A percentile compares a stretch with the other conserved stretches of the same genome.
These are phyloP conservation scores for Luperina testacea DNA, from an alignment of 2,888 invertebrate genomes.

Conservation along the genomic window DNA sequence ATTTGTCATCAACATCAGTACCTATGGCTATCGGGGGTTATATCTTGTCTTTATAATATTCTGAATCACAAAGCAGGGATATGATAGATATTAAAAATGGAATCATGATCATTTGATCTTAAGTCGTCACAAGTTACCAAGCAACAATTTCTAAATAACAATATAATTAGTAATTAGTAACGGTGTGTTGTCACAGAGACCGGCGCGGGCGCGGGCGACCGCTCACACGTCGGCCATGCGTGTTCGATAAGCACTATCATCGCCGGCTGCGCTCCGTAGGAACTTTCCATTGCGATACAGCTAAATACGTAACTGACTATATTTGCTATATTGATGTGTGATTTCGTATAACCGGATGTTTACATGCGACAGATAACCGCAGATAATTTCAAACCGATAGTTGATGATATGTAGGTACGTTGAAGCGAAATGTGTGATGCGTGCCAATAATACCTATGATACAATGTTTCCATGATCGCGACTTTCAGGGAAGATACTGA, in stretches of 20 bases:
- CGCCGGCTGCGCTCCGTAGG: constrained; percentile 69
- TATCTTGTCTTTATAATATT: background rate
- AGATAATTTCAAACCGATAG: constrained; percentile 54
- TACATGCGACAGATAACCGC: constrained; percentile 66
- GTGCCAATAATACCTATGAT: constrained; percentile 23
- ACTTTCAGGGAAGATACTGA: constrained; percentile 21
- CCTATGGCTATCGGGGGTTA: background rate
- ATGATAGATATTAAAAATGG: background rate
- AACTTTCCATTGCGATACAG: constrained; percentile 79
- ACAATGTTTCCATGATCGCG: constrained; percentile 10
- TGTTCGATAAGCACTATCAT: constrained; percentile 77
- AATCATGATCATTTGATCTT: constrained; percentile 21
- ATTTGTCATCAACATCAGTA: constrained; percentile 5
- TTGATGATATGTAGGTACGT: constrained; percentile 23
- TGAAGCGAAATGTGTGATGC: constrained; percentile 28
- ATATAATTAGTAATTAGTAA: constrained; percentile 62
- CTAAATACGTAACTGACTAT: constrained; percentile 63
- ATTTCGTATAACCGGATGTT: constrained; percentile 75
- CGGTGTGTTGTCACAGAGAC: constrained; percentile 67
- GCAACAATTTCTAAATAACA: constrained; percentile 57
- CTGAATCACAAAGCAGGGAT: background rate
- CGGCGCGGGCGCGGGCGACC: constrained; percentile 35
- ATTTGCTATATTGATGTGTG: constrained; percentile 67
- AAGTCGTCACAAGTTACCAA: constrained; percentile 35
- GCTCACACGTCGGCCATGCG: constrained; percentile 71